Base-by-base conservation (phyloP, 2,888 invertebrate species). In the Scaptomyza polygonia region DNA sequence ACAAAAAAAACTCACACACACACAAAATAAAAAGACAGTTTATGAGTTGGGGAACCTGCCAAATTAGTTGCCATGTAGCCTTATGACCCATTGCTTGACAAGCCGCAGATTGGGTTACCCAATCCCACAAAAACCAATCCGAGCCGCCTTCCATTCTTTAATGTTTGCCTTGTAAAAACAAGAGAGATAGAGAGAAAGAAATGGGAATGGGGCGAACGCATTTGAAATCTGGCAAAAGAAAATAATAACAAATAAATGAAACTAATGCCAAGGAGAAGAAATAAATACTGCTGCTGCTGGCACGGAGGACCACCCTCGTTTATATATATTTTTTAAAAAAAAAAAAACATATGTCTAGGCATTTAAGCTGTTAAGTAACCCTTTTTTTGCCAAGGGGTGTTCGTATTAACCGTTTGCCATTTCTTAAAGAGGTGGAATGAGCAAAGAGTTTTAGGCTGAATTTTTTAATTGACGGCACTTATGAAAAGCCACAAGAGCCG, bases 211-310 rank as follows among this genome's bases (percentile, higher is more conserved):
- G 18, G 3, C 67, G 63, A 67, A 79, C 73, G 57, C 69, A 76
- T 79, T 76, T 64, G 66, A 79, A 81, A 79, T 76, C 73, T 68
- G 65, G 66, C 72, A 75, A 79, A 39, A 71, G 54, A 48, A 80
- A 81, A 83, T 79, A 85, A 83, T 75, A 83, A 85, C 79, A 85
- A 82, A 75, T 73, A 72, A 72, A 77, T 81, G 79, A 81, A 81
- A 79, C 80, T 82, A 82, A 80, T 78, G 79, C 81, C 70, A 47
- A 43, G 69, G 44, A 44, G 12, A 43, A 52, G 54, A 51, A 29
- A 49, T 39, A 68, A 52, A 40, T 52, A 57, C 18, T 9, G 21
- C 25, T 25, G 25, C 16, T 27, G 42, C 21, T 52, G 51, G 51
- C 2, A 47, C 5, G 16, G 16, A 53, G 55, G 82, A 85, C 85